phyloP scores from a whole-genome alignment of 1,140 invertebrate species.

The Drosophila busckii region DNA sequence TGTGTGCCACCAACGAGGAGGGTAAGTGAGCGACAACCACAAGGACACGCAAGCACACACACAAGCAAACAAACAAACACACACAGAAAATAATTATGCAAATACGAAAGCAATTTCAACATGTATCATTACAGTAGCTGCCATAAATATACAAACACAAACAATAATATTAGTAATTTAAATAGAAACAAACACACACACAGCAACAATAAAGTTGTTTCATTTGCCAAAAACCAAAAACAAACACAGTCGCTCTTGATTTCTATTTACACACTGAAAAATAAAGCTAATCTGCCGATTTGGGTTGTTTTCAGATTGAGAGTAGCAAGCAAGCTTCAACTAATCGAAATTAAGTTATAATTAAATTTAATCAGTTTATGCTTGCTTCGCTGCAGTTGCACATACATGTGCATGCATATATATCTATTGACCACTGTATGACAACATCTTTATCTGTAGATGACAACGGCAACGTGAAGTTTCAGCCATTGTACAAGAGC shows the following conservation, averaged over 20 bases:
- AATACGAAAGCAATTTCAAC: constrained; percentile 46
- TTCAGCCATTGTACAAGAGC: constrained; percentile 82
- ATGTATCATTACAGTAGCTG: constrained; percentile 44
- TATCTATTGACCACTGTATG: constrained; percentile 16
- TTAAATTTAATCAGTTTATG: no score
- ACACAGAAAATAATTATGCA: constrained; percentile 32
- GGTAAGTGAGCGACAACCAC: constrained; percentile 65
- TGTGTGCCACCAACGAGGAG: constrained; percentile 82
- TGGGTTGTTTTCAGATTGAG: no score
- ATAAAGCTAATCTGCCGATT: no score
- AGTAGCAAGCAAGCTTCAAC: no score
- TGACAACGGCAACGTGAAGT: constrained; percentile 79
- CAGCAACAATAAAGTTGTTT: constrained; percentile 40
- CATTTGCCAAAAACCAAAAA: constrained; percentile 17
- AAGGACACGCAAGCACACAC: constrained; percentile 21
- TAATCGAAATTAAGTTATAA: no score
- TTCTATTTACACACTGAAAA: no score
- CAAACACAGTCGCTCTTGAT: neutral
- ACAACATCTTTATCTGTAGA: constrained; percentile 54
- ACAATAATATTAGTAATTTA: constrained; percentile 43
- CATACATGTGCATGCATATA: constrained; percentile 11
- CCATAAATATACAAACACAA: constrained; percentile 61
- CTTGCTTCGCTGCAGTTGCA: neutral
- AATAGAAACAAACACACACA: constrained; percentile 25
- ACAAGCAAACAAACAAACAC: constrained; percentile 23